A percentile compares a stretch with the other conserved stretches of the same genome.
phyloP scores from a whole-genome alignment of 1,140 invertebrate species.

The Drosophila santomea region DNA sequence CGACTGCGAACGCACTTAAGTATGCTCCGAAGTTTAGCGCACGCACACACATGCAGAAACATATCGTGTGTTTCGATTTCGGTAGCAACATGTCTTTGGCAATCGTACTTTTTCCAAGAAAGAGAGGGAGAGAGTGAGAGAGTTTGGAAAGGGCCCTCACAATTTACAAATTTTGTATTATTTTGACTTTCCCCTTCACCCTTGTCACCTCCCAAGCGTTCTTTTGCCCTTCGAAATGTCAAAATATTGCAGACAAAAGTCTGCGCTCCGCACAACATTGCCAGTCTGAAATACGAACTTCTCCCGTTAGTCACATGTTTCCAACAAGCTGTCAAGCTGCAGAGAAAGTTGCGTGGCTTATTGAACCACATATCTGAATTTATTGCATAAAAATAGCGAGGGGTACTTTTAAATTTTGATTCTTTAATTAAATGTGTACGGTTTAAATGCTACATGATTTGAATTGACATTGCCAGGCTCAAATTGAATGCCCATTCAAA shows the following conservation, averaged over 20 bases:
- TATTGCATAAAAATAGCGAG: background rate
- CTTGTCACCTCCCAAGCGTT: constrained; percentile 18
- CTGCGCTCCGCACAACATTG: constrained; percentile 41
- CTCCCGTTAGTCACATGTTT: constrained; percentile 65
- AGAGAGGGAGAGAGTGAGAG: background rate
- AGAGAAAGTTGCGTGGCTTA: background rate
- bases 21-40: constrained; percentile 60
- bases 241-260: constrained; percentile 76
- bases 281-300: constrained; percentile 39
- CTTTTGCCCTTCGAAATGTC: constrained; percentile 81
- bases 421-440: background rate
- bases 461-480: constrained; percentile 8
- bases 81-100: constrained; percentile 50
- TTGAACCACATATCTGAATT: background rate
- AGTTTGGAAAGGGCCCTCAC: constrained; percentile 1
- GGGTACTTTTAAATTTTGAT: background rate
- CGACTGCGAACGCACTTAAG: constrained; percentile 59
- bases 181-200: constrained; percentile 39
- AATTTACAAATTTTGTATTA: constrained; percentile 73
- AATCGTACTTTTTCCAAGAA: constrained; percentile 16
- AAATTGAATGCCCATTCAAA: constrained; percentile 21
- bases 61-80: constrained; percentile 6
- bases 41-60: constrained; percentile 9
- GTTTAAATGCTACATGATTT: background rate
- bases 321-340: background rate